Base-by-base conservation (phyloP, 2,797 vertebrate species). In the Xerus rutilus region DNA sequence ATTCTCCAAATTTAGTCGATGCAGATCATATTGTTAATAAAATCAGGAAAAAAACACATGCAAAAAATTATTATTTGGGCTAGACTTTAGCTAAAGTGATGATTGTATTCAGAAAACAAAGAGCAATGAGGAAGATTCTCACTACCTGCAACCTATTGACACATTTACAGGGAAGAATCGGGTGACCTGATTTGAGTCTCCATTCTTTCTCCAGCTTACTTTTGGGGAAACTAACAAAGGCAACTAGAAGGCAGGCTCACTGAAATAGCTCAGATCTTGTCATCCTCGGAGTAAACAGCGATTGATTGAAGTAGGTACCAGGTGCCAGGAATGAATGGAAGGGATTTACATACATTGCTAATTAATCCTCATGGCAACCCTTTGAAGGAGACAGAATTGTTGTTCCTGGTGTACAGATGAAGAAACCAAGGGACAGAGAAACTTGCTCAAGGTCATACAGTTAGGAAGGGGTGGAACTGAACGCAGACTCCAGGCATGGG, bases 51-150 rank as follows among this genome's bases (percentile, higher is more conserved):
- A 77, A 91, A 67, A 18, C 14, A 83, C 59, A 78, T 47, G 76
- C 59, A 79, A 39, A 85, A 72, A 87, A 79, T 82, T 35, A 47
- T 83, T 45, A 78, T 81, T 94, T 95, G 47, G 57, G 32, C 28
- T 78, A 62, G 25, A 32, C 39, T 86, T 90, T 65, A 47, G 69
- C n/a, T 64, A 59, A 70, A 82, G 84, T 49, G 28, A 79, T 89
- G 32, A 86, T 83, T 85, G 25, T n/a, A 39, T 88, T 95, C 65
- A 91, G n/a, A 89, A 94, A 92, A 67, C 79, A 88, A 91, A 86
- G 45, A 79, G 47, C 30, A 88, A 89, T 92, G 30, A 62, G 67
- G 20, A 62, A 57, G 52, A 35, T 45, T 72, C 88, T 89, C 8
- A 11, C n/a, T n/a, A 32, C 9, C 64, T 35, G 23, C 12, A 57